Conservation (phyloP, 2,113 vertebrate species). For the Ceyx margarethae region DNA sequence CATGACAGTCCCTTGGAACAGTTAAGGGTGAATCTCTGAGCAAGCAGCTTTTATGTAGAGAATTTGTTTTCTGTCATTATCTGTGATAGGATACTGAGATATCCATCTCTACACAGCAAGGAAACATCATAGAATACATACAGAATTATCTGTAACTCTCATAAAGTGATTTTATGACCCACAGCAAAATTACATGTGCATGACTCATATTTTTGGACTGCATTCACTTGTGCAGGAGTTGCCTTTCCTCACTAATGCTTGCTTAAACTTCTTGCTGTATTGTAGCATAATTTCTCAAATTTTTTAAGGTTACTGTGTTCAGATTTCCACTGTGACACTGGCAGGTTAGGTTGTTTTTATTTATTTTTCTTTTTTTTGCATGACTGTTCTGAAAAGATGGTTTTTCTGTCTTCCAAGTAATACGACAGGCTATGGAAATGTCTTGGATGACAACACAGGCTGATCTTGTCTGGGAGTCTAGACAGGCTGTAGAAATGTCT, state of each 20-base stretch:
- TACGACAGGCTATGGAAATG: constrained; percentile 62
- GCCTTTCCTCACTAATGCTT: constrained; percentile 50
- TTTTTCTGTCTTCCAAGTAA: constrained; percentile 57
- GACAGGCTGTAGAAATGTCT: constrained; percentile 65
- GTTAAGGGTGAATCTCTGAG: constrained; percentile 56
- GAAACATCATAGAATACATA: constrained; percentile 69
- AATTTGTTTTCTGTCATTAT: constrained; percentile 73
- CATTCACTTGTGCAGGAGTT: constrained; percentile 61
- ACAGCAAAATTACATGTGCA: constrained; percentile 69
- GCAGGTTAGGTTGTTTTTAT: constrained; percentile 67
- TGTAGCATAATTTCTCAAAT: constrained; percentile 67
- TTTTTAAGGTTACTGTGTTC: constrained; percentile 54
- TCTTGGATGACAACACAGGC: constrained; percentile 52
- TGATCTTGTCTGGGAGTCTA: constrained; percentile 72
- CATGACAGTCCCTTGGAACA: constrained; percentile 51
- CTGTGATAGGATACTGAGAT: constrained; percentile 66
- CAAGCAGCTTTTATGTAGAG: constrained; percentile 68
- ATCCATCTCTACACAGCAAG: constrained; percentile 67
- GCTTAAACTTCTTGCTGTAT: constrained; percentile 63
- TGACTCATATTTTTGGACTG: constrained; percentile 69
- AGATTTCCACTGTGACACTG: constrained; percentile 43
- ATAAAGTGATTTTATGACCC: constrained; percentile 72
- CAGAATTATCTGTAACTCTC: constrained; percentile 70
- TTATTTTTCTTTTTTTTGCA: constrained; percentile 67
- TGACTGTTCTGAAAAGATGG: background rate